Percentiles rank a stretch among this genome's conserved stretches.
Evolutionary conservation across 2,888 invertebrate species (phyloP).

Genomic region (Eremobia ochroleuca): DNA sequence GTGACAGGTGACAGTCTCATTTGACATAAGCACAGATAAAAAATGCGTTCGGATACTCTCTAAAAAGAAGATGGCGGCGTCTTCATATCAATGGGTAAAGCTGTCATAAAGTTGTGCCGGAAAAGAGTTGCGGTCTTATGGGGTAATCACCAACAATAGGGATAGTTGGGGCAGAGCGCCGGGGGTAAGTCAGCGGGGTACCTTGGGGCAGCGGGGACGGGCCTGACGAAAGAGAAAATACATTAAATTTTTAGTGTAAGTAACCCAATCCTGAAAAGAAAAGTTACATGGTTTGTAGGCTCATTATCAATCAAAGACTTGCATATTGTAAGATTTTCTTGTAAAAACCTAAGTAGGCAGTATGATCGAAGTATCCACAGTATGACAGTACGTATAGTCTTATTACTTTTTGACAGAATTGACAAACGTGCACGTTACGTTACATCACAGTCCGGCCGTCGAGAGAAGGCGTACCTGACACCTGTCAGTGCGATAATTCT

Average conservation of each 20-base stretch:
- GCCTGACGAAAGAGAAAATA: slow-evolving; percentile 73
- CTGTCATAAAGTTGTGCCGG: slow-evolving; percentile 45
- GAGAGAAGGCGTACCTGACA: too few species aligned
- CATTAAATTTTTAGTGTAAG: not conserved
- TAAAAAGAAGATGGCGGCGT: slow-evolving; percentile 23
- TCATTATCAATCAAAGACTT: not conserved
- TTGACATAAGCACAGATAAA: slow-evolving; percentile 26
- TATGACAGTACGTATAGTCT: too few species aligned
- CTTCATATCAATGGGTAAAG: slow-evolving; percentile 30
- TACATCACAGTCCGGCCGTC: too few species aligned
- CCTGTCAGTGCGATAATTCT: too few species aligned
- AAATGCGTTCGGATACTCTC: slow-evolving; percentile 26
- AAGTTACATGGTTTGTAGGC: not conserved
- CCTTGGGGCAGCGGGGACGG: slow-evolving; percentile 79
- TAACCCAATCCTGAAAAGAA: not conserved
- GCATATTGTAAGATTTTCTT: not conserved
- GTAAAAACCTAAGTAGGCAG: not conserved
- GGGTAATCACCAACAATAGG: slow-evolving; percentile 86
- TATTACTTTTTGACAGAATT: too few species aligned
- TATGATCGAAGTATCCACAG: too few species aligned
- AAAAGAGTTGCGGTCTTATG: slow-evolving; percentile 43
- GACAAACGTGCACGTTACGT: too few species aligned
- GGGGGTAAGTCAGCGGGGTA: slow-evolving; percentile 90
- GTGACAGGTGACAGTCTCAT: slow-evolving; percentile 16
- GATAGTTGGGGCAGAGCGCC: slow-evolving; percentile 91